Evolutionary conservation across 1,140 invertebrate genomes (phyloP).

Genomic region (Drosophila bocki): DNA sequence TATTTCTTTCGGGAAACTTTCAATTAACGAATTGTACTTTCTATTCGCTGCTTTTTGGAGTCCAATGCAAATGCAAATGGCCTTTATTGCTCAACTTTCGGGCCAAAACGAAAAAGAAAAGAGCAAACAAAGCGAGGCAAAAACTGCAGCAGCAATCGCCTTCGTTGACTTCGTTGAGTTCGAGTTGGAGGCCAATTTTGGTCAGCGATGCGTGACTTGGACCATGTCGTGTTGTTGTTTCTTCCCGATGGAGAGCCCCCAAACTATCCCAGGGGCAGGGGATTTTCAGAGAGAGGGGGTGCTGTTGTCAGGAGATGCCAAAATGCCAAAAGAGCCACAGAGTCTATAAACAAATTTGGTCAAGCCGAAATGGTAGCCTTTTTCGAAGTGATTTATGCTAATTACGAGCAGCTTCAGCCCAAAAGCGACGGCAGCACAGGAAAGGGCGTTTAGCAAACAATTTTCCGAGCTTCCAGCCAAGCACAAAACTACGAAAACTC

Average conservation of each 20-base stretch:
- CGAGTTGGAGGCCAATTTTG: constrained; percentile 71
- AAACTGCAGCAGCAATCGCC: constrained; percentile 42
- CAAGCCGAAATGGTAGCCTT: constrained; percentile 81
- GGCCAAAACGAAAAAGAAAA: constrained; percentile 49
- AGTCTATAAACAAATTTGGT: constrained; percentile 83
- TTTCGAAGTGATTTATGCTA: constrained; percentile 83
- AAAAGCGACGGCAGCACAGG: constrained; percentile 63
- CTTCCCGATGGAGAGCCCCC: constrained; percentile 14
- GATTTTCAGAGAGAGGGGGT: constrained; percentile 7
- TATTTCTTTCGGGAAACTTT: constrained; percentile 61
- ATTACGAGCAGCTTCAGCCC: constrained; percentile 73
- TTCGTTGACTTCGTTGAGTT: constrained; percentile 30
- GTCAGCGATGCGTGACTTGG: constrained; percentile 82
- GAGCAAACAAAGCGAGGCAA: constrained; percentile 30
- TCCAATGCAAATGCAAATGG: constrained; percentile 73
- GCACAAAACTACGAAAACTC: constrained; percentile 19
- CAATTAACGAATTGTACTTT: constrained; percentile 81
- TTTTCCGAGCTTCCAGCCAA: constrained; percentile 58
- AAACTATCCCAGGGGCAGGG: background rate
- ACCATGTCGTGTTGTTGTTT: constrained; percentile 68
- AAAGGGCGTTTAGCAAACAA: constrained; percentile 81
- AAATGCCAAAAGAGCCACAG: constrained; percentile 77
- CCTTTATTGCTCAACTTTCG: constrained; percentile 74
- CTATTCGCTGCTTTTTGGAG: constrained; percentile 62
- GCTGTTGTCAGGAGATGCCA: constrained; percentile 69